Evolutionary conservation across 37 sponge, comb jelly and placozoan species (phyloP).

Genomic region (Corticium candelabrum): DNA sequence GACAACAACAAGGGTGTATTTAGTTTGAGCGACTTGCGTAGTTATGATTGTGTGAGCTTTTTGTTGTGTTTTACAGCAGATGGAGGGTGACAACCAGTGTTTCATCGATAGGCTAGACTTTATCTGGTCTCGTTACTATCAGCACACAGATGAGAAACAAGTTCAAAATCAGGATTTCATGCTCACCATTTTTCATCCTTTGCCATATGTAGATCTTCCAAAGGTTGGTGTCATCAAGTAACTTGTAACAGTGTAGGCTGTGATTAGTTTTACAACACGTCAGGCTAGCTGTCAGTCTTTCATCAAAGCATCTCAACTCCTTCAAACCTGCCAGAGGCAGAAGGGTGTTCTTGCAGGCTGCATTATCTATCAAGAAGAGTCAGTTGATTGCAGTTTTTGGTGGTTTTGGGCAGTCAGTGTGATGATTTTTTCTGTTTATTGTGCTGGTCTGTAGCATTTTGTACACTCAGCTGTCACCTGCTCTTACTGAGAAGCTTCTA

Average conservation of each 20-base stretch:
- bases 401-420: too few species aligned
- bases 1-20: too few species aligned
- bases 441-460: not conserved
- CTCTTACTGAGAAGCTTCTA: not conserved
- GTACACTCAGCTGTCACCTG: not conserved
- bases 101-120: not conserved
- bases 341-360: not conserved
- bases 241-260: too few species aligned
- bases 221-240: not conserved
- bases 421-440: too few species aligned
- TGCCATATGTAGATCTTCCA: not conserved
- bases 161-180: too few species aligned
- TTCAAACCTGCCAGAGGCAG: not conserved
- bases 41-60: too few species aligned
- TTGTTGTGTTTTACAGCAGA: not conserved
- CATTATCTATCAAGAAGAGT: not conserved
- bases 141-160: too few species aligned
- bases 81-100: not conserved
- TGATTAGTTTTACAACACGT: not conserved
- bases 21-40: too few species aligned
- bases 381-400: not conserved
- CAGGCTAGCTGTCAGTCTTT: not conserved
- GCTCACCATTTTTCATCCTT: not conserved
- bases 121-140: not conserved
- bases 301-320: not conserved